A percentile compares a stretch with the other conserved stretches of the same genome.
phyloP scores from a whole-genome alignment of 2,888 invertebrate genomes.

The Chymomyza fuscimana region DNA sequence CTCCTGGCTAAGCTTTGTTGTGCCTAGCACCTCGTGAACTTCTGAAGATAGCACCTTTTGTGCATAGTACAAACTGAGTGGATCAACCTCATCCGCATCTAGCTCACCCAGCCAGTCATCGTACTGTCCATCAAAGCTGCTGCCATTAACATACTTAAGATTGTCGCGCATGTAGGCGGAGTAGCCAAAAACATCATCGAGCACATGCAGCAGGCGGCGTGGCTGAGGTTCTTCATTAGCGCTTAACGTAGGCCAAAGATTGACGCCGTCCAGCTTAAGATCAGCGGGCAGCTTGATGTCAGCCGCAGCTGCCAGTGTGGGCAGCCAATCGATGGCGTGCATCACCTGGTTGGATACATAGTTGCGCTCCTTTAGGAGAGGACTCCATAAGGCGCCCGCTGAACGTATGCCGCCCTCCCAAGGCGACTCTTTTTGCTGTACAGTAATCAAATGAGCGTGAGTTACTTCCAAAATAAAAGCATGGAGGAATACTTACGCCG shows the following conservation, averaged over 20 bases:
- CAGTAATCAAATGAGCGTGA: neutral
- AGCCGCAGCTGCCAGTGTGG: constrained; percentile 83
- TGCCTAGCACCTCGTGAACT: constrained; percentile 57
- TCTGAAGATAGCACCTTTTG: constrained; percentile 66
- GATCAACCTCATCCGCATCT: constrained; percentile 58
- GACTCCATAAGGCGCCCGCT: constrained; percentile 88
- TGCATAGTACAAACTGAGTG: constrained; percentile 60
- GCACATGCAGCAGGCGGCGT: constrained; percentile 82
- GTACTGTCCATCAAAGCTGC: constrained; percentile 57
- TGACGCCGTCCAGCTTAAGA: constrained; percentile 83
- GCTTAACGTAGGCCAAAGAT: constrained; percentile 85
- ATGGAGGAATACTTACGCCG: constrained; percentile 82
- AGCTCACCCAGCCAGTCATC: constrained; percentile 75
- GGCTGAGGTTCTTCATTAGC: constrained; percentile 74
- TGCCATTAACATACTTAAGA: constrained; percentile 77
- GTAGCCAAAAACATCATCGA: constrained; percentile 83
- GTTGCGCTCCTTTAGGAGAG: constrained; percentile 80
- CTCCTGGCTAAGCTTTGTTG: constrained; percentile 35
- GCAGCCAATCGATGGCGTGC: constrained; percentile 92
- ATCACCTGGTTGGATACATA: constrained; percentile 85
- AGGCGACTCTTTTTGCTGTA: constrained; percentile 86
- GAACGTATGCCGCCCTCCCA: constrained; percentile 93
- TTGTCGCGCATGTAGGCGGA: constrained; percentile 71
- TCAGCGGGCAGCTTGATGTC: constrained; percentile 56
- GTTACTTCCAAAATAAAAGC: neutral